Base-by-base conservation (phyloP, 2,113 vertebrate species). In the Crotalus viridis region DNA sequence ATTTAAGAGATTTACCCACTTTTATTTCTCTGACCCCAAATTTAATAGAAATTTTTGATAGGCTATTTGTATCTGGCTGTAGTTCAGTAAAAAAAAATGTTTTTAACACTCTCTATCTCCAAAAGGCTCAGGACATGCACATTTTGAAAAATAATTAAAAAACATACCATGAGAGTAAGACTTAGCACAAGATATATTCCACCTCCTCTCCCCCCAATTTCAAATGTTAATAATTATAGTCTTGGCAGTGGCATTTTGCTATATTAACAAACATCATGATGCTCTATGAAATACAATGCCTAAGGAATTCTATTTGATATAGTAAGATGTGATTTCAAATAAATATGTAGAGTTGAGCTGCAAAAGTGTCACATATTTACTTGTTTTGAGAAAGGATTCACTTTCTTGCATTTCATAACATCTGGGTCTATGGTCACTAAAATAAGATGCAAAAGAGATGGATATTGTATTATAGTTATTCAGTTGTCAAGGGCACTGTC, bases 401-500 rank as follows among this genome's bases (percentile, higher is more conserved):
- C 26, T 9, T 85, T 28, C 54, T 85, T 92, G n/a, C 15, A 24
- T 85, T 81, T 39, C 39, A 13, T 33, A 81, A 28, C 28, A 10
- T 57, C 61, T 89, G 43, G 26, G 69, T 51, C 64, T 85, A 19
- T 69, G 28, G 46, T 8, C 69, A 28, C 64, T 85, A 59, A 28
- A 81, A 88, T 85, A 28, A 91, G 61, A 39, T 22, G n/a, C 61
- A 55, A 61, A 91, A 85, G 55, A 10, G 87, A 39, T 59, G 46
- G 19, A 46, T 33, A 85, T 43, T 39, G 13, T 85, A 46, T 88
- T 91, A 91, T 52, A 93, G n/a, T 21, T n/a, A 26, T 93, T 85
- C 87, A 93, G 8, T 46, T 74, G 87, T 89, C 90, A 89, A 93
- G 88, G n/a, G 46, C 56, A 55, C 89, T 59, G 55, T 89, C 55